phyloP scores from a whole-genome alignment of 2,888 invertebrate genomes.

The Bombyx huttoni region DNA sequence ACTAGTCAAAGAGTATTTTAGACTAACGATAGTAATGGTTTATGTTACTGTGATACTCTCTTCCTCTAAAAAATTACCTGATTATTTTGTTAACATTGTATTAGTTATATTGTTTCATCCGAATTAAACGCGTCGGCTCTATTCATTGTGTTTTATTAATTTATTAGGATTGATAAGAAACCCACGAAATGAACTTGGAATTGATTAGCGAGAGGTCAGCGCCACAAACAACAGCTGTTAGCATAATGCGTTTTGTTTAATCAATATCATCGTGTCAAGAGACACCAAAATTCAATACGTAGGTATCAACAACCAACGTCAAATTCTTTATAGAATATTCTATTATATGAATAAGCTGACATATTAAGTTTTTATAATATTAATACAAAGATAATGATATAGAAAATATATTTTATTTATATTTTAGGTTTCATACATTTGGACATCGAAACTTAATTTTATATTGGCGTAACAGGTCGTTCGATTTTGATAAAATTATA shows the following conservation, averaged over 20 bases:
- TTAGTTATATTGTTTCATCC: constrained; percentile 23
- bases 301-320: too few species aligned
- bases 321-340: too few species aligned
- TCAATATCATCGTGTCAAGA: background rate
- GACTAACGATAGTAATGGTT: background rate
- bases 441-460: too few species aligned
- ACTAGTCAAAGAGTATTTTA: background rate
- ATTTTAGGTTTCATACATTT: too few species aligned
- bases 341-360: too few species aligned
- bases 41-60: constrained; percentile 57
- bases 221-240: constrained; percentile 3
- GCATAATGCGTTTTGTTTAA: background rate
- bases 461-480: too few species aligned
- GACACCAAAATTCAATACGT: too few species aligned
- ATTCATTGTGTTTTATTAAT: constrained; percentile 12
- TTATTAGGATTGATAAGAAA: background rate
- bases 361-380: too few species aligned
- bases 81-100: constrained; percentile 36
- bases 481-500: too few species aligned
- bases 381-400: too few species aligned
- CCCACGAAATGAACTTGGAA: background rate
- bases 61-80: constrained; percentile 37
- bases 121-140: constrained; percentile 21
- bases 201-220: background rate
- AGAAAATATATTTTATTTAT: too few species aligned